Conservation (phyloP, 2,797 vertebrate species). For the Enteromius argenteus region DNA sequence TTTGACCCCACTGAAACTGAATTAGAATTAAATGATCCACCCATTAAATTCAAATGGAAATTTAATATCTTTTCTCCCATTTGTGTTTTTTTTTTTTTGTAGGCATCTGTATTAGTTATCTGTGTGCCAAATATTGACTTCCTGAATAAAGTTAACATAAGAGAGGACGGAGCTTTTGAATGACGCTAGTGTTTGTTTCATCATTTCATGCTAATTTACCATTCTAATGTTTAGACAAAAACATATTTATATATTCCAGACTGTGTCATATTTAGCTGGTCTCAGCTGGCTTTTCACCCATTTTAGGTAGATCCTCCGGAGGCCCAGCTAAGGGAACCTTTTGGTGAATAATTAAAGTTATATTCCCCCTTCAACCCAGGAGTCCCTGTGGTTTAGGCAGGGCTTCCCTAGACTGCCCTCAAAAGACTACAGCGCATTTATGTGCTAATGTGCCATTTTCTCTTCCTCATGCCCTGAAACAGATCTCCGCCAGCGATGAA, state of each 20-base stretch:
- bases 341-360: constrained; percentile 57
- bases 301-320: constrained; percentile 33
- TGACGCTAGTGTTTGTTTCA: constrained; percentile 8
- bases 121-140: constrained; percentile 57
- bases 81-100: constrained; percentile 38
- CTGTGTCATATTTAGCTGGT: constrained; percentile 34
- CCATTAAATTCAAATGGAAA: background rate
- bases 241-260: background rate
- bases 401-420: constrained; percentile 36
- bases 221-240: constrained; percentile 22
- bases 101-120: constrained; percentile 27
- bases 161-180: constrained; percentile 34
- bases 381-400: constrained; percentile 58
- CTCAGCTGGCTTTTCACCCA: constrained; percentile 50
- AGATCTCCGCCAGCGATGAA: constrained; percentile 42
- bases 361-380: constrained; percentile 39
- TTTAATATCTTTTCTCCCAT: constrained; percentile 40
- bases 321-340: constrained; percentile 46
- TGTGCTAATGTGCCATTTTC: constrained; percentile 68
- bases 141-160: constrained; percentile 59
- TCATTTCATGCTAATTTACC: constrained; percentile 10
- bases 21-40: constrained; percentile 25
- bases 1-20: constrained; percentile 1
- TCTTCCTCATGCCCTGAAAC: constrained; percentile 45
- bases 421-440: constrained; percentile 60